These are phyloP conservation scores for Drosophila engyochracea DNA, from an alignment of 2,888 invertebrate genomes.

Conservation along the genomic window DNA sequence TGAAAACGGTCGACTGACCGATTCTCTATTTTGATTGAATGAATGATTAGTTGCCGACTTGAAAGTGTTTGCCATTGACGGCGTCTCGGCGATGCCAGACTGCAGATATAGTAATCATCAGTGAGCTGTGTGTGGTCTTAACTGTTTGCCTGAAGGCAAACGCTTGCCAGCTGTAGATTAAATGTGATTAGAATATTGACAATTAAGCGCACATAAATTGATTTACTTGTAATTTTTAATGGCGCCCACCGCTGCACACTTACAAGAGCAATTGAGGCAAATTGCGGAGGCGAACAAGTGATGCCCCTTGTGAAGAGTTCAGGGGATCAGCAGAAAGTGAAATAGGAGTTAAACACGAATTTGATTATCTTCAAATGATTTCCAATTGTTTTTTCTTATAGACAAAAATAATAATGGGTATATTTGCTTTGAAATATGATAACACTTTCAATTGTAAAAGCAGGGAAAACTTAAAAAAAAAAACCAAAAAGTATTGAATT, in stretches of 20 bases:
- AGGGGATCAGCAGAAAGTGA: not conserved
- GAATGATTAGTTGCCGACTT: constrained; percentile 53
- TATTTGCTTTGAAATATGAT: not conserved
- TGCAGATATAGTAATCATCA: constrained; percentile 60
- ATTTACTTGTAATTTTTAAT: constrained; percentile 75
- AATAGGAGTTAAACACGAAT: not conserved
- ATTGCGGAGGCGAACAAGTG: constrained; percentile 30
- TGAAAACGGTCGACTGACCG: constrained; percentile 42
- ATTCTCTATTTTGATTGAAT: constrained; percentile 60
- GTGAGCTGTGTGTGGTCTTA: constrained; percentile 50
- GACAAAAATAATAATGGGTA: not conserved
- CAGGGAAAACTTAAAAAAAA: not conserved
- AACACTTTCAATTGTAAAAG: not conserved
- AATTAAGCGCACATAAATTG: constrained; percentile 74
- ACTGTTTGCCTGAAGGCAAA: constrained; percentile 53
- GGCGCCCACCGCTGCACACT: constrained; percentile 41
- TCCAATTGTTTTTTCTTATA: not conserved
- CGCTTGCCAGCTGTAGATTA: constrained; percentile 62
- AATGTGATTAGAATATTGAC: constrained; percentile 80
- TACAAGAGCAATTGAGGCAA: constrained; percentile 27
- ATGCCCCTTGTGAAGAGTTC: constrained; percentile 27
- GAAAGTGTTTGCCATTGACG: constrained; percentile 40
- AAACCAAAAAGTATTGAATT: constrained; percentile 47
- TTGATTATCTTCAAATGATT: constrained; percentile 6
- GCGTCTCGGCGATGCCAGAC: constrained; percentile 69